Conservation (phyloP, 37 sponge, comb jelly and placozoan genomes). For the Chondrosia reniformis region DNA sequence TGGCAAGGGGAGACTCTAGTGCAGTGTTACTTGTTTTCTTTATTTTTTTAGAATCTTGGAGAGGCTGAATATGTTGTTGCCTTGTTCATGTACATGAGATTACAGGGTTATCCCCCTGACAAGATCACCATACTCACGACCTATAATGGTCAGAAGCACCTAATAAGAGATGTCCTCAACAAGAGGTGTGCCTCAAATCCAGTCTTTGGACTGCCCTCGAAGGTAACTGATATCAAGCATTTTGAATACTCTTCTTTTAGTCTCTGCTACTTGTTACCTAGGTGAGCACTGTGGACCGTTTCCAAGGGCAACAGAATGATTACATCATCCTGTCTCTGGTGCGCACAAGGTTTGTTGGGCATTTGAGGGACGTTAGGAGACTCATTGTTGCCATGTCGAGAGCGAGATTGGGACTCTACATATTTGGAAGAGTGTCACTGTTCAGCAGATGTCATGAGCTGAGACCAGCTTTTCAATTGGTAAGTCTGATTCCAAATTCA, state of each 20-base stretch:
- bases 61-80: constrained; percentile 98
- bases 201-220: constrained; percentile 84
- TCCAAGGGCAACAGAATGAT: constrained; percentile 99
- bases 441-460: constrained; percentile 91
- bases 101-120: constrained; percentile 94
- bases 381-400: constrained; percentile 99
- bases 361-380: constrained; percentile 92
- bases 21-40: neutral
- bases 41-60: constrained; percentile 77
- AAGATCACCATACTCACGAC: constrained; percentile 98
- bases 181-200: constrained; percentile 94
- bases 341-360: constrained; percentile 89
- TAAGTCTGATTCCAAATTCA: too few relatives aligned
- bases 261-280: constrained; percentile 21
- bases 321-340: constrained; percentile 98
- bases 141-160: constrained; percentile 99
- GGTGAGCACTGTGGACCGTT: constrained; percentile 98
- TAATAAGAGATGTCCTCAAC: constrained; percentile 91
- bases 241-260: neutral
- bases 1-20: neutral
- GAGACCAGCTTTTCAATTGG: constrained; percentile 91
- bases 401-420: constrained; percentile 93
- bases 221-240: neutral
- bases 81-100: constrained; percentile 97
- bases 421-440: constrained; percentile 83